Base-by-base conservation (phyloP, 2,888 invertebrate genomes). In the Epiblema foenella region DNA sequence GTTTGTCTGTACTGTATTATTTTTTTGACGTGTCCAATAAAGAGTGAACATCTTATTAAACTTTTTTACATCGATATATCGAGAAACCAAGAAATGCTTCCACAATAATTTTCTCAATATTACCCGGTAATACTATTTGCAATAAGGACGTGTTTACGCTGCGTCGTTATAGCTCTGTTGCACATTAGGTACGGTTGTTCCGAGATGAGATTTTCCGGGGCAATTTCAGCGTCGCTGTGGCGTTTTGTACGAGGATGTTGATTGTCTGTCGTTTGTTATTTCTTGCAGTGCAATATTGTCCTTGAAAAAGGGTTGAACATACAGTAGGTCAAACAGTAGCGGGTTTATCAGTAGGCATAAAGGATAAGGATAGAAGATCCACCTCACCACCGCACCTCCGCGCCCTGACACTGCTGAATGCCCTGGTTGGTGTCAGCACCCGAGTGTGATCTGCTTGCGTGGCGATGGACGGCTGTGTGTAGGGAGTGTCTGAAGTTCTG, bases 161-260 rank as follows among this genome's bases (percentile, higher is more conserved):
- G 8, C 8, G 8, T 5, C n/a, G n/a, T 12, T 15, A 15, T 15
- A n/a, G 46, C 46, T n/a, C 4, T n/a, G 15, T 42, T 15, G 42
- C 42, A 46, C 46, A 46, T 46, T 46, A n/a, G n/a, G n/a, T n/a
- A 46, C 46, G 46, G n/a, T 46, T n/a, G 46, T 46, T 46, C 7
- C n/a, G 46, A n/a, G 46, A 46, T n/a, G 46, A 46, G 46, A 46
- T 46, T 46, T n/a, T 46, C 7, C n/a, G n/a, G 12, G n/a, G 46
- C 46, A 46, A 46, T 46, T 46, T 46, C 46, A 46, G 8, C n/a
- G n/a, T 46, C 8, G n/a, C 46, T 7, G 7, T 8, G n/a, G n/a
- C 46, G 8, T 46, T n/a, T n/a, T 46, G 7, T 12, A n/a, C 46
- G 1, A 0, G 46, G n/a, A n/a, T 7, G 46, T 46, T 46, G 46